Evolutionary conservation across 2,113 vertebrate genomes (phyloP).

Genomic region (Rhagologus leucostigma): DNA sequence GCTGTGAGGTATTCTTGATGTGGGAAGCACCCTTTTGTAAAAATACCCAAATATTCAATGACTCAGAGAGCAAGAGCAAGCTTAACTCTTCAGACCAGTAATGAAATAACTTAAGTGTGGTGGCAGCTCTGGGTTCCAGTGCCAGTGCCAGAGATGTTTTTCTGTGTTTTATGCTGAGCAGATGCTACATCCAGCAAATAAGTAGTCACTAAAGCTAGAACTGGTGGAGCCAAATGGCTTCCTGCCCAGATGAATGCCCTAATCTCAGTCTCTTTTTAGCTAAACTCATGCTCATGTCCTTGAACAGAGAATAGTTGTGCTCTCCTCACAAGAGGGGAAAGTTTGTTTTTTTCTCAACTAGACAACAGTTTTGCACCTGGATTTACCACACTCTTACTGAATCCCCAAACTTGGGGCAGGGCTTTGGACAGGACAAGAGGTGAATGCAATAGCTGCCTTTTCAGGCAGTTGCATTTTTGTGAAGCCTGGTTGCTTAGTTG

Average conservation of each 20-base stretch:
- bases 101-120: not conserved
- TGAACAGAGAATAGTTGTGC: not conserved
- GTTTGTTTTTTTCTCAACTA: not conserved
- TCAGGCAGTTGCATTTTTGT: not conserved
- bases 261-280: not conserved
- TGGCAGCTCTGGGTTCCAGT: not conserved
- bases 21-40: slow-evolving; percentile 36
- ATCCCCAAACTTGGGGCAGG: not conserved
- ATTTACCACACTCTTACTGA: not conserved
- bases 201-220: not conserved
- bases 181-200: not conserved
- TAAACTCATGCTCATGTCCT: not conserved
- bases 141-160: not conserved
- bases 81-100: slow-evolving; percentile 22
- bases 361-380: not conserved
- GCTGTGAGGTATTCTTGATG: slow-evolving; percentile 51
- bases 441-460: not conserved
- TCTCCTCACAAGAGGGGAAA: not conserved
- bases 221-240: not conserved
- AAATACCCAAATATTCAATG: slow-evolving; percentile 27
- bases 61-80: slow-evolving; percentile 38
- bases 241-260: not conserved
- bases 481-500: not conserved
- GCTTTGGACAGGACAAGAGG: not conserved
- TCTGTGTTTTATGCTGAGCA: slow-evolving; percentile 9